Conservation (phyloP, 1,140 invertebrate species). For the Hormaphis cornu region DNA sequence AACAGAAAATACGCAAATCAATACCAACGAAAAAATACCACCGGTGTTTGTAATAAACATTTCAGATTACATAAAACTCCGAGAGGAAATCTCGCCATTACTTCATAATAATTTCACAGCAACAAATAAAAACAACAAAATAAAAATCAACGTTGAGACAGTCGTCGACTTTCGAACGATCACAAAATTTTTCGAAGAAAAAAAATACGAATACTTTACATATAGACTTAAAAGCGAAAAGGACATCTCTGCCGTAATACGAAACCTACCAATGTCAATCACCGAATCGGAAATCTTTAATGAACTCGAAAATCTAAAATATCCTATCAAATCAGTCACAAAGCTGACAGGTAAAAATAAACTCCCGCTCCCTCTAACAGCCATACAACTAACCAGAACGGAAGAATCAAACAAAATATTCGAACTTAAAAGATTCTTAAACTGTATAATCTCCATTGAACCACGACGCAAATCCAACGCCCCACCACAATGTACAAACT, state of each 20-base stretch:
- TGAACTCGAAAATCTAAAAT: background rate
- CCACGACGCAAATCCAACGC: background rate
- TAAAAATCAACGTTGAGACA: background rate
- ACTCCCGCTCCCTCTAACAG: background rate
- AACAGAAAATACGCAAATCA: background rate
- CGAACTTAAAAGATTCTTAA: background rate
- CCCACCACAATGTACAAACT: slow-evolving; percentile 7
- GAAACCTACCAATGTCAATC: slow-evolving; percentile 3
- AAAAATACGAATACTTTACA: background rate
- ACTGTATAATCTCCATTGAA: background rate
- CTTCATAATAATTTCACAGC: background rate
- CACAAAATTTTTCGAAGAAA: background rate
- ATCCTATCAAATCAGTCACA: background rate
- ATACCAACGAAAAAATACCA: background rate
- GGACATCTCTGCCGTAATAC: background rate
- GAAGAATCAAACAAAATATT: background rate
- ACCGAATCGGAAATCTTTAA: background rate
- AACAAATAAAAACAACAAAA: background rate
- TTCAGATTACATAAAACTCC: background rate
- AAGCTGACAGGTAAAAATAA: slow-evolving; percentile 11
- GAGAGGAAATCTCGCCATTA: background rate
- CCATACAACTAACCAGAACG: background rate
- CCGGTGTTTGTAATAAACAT: background rate
- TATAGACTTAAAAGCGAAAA: slow-evolving; percentile 13
- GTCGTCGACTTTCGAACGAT: background rate